Conservation (phyloP, 2,797 vertebrate species). For the Microcaecilia unicolor region DNA sequence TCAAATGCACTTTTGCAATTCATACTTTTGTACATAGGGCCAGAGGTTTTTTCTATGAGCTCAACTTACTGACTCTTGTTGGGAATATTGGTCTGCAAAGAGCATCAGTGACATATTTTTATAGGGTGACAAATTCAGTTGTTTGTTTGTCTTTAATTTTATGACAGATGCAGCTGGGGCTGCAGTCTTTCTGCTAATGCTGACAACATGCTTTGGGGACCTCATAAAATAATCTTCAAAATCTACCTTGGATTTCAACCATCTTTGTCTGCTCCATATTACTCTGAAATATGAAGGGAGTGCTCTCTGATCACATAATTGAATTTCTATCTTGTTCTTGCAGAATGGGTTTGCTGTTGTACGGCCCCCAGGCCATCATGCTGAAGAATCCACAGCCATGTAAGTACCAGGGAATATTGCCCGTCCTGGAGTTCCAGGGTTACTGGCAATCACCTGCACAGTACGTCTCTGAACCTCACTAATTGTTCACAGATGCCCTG, state of each 20-base stretch:
- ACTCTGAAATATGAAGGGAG: conserved; percentile 4
- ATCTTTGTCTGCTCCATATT: conserved; percentile 16
- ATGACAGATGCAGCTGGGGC: conserved; percentile 11
- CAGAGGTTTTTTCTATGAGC: too few relatives aligned
- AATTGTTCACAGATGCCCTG: conserved; percentile 90
- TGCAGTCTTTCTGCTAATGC: conserved; percentile 24
- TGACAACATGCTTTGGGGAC: conserved; percentile 9
- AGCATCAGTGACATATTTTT: too few relatives aligned
- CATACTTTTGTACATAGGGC: too few relatives aligned
- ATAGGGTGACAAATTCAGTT: too few relatives aligned
- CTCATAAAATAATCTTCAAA: conserved; percentile 16
- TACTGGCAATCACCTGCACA: conserved; percentile 80
- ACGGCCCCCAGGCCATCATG: conserved; percentile 64
- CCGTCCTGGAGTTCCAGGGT: conserved; percentile 54
- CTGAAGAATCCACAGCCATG: conserved; percentile 68
- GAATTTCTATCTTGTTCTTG: conserved; percentile 55
- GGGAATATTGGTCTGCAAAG: too few relatives aligned
- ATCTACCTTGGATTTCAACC: too few relatives aligned
- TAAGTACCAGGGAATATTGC: conserved; percentile 62
- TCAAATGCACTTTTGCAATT: too few relatives aligned
- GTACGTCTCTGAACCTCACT: conserved; percentile 58
- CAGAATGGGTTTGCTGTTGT: conserved; percentile 70
- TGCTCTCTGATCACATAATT: conserved; percentile 33
- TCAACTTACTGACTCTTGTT: too few relatives aligned
- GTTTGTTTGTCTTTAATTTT: conserved; percentile 17